A percentile compares a stretch with the other conserved stretches of the same genome.
These are phyloP conservation scores for Acanthosepion pharaonis DNA, from an alignment of 2,888 invertebrate genomes.

Conservation along the genomic window DNA sequence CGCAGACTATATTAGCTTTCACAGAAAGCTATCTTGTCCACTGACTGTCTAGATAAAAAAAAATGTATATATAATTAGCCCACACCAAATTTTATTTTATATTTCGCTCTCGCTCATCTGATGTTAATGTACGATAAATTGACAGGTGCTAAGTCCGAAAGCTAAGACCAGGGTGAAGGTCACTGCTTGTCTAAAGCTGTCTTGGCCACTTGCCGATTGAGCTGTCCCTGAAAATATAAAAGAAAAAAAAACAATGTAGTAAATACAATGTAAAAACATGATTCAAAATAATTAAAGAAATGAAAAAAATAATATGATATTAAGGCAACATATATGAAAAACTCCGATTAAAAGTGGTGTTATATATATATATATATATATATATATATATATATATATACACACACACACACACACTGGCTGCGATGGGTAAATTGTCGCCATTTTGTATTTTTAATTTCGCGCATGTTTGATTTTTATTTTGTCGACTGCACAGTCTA, in stretches of 20 bases:
- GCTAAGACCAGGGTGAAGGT: constrained; percentile 47
- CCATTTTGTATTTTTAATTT: no score
- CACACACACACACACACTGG: no score
- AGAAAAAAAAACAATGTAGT: not conserved
- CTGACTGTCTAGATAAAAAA: constrained; percentile 41
- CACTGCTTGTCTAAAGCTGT: constrained; percentile 47
- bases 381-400: no score
- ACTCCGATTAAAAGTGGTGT: no score
- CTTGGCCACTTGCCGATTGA: constrained; percentile 47
- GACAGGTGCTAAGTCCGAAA: constrained; percentile 47
- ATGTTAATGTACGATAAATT: constrained; percentile 47
- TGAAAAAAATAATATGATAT: no score
- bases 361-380: no score
- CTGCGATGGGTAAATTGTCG: no score
- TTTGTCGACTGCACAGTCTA: no score
- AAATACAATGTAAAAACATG: not conserved
- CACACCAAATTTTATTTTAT: constrained; percentile 37
- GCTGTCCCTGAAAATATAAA: constrained; percentile 47
- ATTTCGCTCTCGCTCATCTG: constrained; percentile 35
- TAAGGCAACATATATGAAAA: no score
- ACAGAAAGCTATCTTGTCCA: constrained; percentile 42
- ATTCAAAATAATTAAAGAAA: not conserved
- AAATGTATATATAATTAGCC: constrained; percentile 24
- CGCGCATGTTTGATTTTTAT: no score
- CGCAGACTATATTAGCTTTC: constrained; percentile 43